Conservation (phyloP, 2,113 vertebrate species). For the Sebastes fasciatus region DNA sequence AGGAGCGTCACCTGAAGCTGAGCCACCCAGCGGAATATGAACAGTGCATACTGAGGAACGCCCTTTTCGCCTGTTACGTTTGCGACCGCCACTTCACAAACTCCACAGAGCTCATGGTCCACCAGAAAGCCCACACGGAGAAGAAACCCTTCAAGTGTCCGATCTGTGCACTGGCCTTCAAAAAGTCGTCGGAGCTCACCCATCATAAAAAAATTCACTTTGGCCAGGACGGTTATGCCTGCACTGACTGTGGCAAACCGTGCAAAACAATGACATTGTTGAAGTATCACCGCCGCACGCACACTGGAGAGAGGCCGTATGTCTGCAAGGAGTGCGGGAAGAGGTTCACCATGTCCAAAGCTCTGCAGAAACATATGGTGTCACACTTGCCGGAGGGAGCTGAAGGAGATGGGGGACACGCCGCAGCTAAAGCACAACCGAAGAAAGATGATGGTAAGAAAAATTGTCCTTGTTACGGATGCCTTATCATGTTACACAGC, state of each 20-base stretch:
- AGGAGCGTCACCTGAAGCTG: constrained; percentile 83
- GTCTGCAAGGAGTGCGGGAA: constrained; percentile 84
- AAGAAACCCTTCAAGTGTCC: constrained; percentile 89
- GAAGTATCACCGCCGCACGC: constrained; percentile 86
- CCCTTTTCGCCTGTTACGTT: constrained; percentile 89
- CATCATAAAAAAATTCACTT: constrained; percentile 89
- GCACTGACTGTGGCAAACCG: constrained; percentile 89
- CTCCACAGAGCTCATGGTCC: constrained; percentile 89
- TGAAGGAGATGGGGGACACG: constrained; percentile 16
- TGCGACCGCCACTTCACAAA: constrained; percentile 92
- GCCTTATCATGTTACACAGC: neutral
- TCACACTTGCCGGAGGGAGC: constrained; percentile 67
- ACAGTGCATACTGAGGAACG: constrained; percentile 84
- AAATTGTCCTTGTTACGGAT: neutral
- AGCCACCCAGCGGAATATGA: constrained; percentile 85
- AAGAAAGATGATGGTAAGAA: constrained; percentile 74
- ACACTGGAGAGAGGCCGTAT: constrained; percentile 85
- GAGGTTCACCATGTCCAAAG: constrained; percentile 79
- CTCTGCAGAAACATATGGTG: constrained; percentile 78
- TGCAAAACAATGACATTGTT: constrained; percentile 90
- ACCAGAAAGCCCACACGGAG: constrained; percentile 90
- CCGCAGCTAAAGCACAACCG: constrained; percentile 33
- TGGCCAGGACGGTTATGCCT: constrained; percentile 83
- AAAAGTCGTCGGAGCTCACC: constrained; percentile 89
- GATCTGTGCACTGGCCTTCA: constrained; percentile 83